Conservation (phyloP, 2,888 invertebrate species). For the Patella depressa region DNA sequence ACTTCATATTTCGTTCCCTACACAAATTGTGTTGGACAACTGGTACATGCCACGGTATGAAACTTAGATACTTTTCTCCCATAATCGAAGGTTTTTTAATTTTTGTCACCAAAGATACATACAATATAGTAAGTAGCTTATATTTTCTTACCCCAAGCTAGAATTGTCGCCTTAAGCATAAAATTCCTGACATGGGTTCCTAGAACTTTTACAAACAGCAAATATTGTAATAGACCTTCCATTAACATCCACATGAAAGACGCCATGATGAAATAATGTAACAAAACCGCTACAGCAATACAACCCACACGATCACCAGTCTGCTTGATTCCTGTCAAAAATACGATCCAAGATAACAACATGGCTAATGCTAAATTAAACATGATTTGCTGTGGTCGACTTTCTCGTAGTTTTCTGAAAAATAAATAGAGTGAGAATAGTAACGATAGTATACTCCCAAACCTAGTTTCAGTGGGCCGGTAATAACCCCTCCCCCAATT, state of each 20-base stretch:
- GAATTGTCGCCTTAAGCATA: constrained; percentile 77
- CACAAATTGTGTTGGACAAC: too few relatives aligned
- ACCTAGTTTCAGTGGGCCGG: too few relatives aligned
- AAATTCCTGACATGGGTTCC: constrained; percentile 76
- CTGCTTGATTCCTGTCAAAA: constrained; percentile 65
- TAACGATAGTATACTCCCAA: too few relatives aligned
- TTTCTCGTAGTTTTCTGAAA: constrained; percentile 75
- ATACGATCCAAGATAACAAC: constrained; percentile 75
- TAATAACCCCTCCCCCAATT: too few relatives aligned
- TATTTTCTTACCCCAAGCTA: constrained; percentile 76
- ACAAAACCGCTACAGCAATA: constrained; percentile 75
- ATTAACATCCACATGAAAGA: constrained; percentile 80
- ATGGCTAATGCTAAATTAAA: constrained; percentile 78
- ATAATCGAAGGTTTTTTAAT: too few relatives aligned
- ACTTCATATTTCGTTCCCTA: too few relatives aligned
- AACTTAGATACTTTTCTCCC: too few relatives aligned
- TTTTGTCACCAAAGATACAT: too few relatives aligned
- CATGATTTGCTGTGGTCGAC: constrained; percentile 79
- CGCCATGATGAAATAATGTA: constrained; percentile 77
- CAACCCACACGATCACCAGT: constrained; percentile 72
- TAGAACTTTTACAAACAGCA: constrained; percentile 79
- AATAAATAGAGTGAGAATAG: background rate
- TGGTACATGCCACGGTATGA: too few relatives aligned
- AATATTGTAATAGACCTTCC: constrained; percentile 79
- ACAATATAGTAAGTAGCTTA: too few relatives aligned